Evolutionary conservation across 2,888 invertebrate genomes (phyloP).

Genomic region (Cylloceria caligata): DNA sequence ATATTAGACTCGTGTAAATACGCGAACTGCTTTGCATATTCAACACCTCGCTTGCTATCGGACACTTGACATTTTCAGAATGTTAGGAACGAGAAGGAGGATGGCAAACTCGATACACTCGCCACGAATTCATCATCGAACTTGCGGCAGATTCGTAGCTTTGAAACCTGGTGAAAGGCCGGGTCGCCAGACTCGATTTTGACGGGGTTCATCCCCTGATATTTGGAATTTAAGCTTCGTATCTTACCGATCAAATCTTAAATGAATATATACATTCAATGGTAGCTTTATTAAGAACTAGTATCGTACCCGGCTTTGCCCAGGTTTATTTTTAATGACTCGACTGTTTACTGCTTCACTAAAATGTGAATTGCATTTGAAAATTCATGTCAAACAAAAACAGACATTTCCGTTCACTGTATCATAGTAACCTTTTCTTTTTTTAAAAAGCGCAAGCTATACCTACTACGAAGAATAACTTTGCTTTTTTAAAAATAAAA

Average conservation of each 20-base stretch:
- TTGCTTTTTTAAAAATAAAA: too few species aligned
- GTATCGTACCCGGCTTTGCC: too few species aligned
- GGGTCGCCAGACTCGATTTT: background rate
- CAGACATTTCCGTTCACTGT: too few species aligned
- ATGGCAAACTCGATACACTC: background rate
- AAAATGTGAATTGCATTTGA: too few species aligned
- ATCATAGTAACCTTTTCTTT: too few species aligned
- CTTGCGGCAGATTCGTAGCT: conserved; percentile 29
- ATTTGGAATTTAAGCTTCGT: background rate
- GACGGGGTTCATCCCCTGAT: background rate
- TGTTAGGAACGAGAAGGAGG: background rate
- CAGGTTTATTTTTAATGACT: too few species aligned
- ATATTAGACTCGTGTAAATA: conserved; percentile 36
- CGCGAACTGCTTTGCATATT: conserved; percentile 23
- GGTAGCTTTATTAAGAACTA: too few species aligned
- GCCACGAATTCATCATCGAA: conserved; percentile 51
- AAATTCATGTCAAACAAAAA: too few species aligned
- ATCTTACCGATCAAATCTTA: background rate
- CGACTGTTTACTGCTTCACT: too few species aligned
- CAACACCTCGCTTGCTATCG: background rate
- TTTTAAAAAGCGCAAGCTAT: too few species aligned
- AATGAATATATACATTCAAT: background rate
- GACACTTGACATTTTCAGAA: conserved; percentile 14
- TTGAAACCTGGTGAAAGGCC: conserved; percentile 14
- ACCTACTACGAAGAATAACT: too few species aligned